phyloP scores from a whole-genome alignment of 2,888 invertebrate genomes.

The Erynnis tages region DNA sequence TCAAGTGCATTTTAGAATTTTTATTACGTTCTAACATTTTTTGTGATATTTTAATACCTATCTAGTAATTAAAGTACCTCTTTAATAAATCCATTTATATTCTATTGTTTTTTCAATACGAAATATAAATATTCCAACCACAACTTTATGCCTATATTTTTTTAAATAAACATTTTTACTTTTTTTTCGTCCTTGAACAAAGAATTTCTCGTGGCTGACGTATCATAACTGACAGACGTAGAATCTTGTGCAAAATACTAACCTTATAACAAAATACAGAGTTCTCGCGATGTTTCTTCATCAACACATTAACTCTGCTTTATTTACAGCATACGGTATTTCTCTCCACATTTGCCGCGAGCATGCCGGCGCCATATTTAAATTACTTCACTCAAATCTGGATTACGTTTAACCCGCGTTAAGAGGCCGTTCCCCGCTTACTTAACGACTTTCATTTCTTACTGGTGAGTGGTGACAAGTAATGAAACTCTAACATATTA shows the following conservation, averaged over 20 bases:
- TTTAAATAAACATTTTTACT: no score
- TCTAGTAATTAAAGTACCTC: no score
- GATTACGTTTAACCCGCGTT: conserved; percentile 19
- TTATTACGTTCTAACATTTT: no score
- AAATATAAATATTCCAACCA: no score
- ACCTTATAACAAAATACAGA: not conserved
- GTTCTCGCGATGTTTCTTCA: not conserved
- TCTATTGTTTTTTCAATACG: no score
- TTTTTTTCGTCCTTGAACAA: no score
- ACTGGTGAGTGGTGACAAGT: conserved; percentile 2
- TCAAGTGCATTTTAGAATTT: not conserved
- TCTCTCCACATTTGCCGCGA: conserved; percentile 25
- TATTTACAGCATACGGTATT: conserved; percentile 27
- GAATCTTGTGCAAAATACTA: no score
- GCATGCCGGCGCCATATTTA: conserved; percentile 11
- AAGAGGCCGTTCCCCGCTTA: conserved; percentile 22
- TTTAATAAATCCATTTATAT: no score
- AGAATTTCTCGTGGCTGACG: no score
- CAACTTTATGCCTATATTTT: no score
- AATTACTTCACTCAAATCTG: conserved; percentile 25
- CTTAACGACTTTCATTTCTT: conserved; percentile 19
- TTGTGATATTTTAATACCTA: no score
- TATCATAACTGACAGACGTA: no score
- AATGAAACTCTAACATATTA: not conserved
- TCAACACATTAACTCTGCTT: conserved; percentile 6